Evolutionary conservation across 2,113 vertebrate genomes (phyloP).

Genomic region (Prionailurus bengalensis): DNA sequence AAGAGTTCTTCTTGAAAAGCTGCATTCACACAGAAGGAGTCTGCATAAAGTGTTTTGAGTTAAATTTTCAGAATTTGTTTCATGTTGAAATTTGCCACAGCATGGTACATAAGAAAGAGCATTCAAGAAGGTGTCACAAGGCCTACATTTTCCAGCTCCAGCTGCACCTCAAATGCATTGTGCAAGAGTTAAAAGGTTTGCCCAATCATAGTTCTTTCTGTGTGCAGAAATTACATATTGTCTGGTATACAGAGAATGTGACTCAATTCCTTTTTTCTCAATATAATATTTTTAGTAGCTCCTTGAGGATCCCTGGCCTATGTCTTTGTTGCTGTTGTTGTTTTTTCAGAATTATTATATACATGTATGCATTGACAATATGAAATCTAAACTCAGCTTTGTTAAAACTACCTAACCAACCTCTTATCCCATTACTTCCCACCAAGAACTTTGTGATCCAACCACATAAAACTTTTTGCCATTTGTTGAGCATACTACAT

Average conservation of each 20-base stretch:
- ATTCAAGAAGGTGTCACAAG: slow-evolving; percentile 58
- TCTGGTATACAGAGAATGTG: slow-evolving; percentile 28
- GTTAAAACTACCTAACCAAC: neutral
- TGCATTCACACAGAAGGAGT: slow-evolving; percentile 44
- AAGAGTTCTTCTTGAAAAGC: slow-evolving; percentile 69
- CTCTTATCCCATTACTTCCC: neutral
- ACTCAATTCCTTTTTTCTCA: slow-evolving; percentile 51
- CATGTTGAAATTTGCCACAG: slow-evolving; percentile 61
- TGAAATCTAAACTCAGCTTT: neutral
- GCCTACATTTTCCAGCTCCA: slow-evolving; percentile 60
- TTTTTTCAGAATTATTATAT: neutral
- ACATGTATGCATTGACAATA: neutral
- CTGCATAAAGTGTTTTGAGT: slow-evolving; percentile 52
- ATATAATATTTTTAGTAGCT: slow-evolving; percentile 55
- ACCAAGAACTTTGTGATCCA: neutral
- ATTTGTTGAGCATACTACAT: neutral
- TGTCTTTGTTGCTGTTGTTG: neutral
- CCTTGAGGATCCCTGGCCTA: neutral
- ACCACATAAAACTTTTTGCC: neutral
- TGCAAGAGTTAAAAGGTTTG: slow-evolving; percentile 50
- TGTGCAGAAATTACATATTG: slow-evolving; percentile 65
- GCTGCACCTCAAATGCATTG: slow-evolving; percentile 45
- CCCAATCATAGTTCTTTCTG: slow-evolving; percentile 59
- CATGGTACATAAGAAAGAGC: slow-evolving; percentile 49
- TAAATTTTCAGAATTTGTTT: slow-evolving; percentile 71